Evolutionary conservation across 2,797 vertebrate species (phyloP).

Genomic region (Hemibagrus guttatus): DNA sequence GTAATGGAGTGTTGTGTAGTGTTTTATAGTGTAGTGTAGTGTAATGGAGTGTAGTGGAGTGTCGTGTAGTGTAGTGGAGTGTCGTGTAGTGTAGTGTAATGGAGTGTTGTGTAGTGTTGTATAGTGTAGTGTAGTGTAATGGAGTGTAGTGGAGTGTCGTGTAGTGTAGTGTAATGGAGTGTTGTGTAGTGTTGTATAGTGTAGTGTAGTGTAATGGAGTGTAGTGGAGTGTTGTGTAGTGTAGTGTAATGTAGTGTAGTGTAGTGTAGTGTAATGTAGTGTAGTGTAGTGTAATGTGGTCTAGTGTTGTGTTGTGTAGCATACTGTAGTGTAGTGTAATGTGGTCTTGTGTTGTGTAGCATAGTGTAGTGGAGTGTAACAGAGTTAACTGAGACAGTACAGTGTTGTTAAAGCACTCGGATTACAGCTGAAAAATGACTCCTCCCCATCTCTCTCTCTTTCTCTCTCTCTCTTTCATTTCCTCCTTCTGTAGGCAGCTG

Average conservation of each 20-base stretch:
- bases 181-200: background rate
- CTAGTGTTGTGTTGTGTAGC: background rate
- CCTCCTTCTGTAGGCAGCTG: background rate
- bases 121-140: background rate
- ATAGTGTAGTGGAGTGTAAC: background rate
- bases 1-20: background rate
- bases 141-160: too few relatives aligned
- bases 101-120: background rate
- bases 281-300: background rate
- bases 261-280: background rate
- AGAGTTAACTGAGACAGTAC: background rate
- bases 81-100: background rate
- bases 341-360: background rate
- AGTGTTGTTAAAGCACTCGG: background rate
- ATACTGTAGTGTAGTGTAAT: background rate
- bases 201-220: background rate
- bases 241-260: background rate
- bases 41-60: background rate
- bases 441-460: background rate
- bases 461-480: background rate
- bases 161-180: background rate
- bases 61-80: background rate
- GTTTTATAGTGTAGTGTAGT: background rate
- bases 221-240: background rate
- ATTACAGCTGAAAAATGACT: background rate